Percentiles rank a stretch among this genome's conserved stretches.
phyloP scores from a whole-genome alignment of 2,888 invertebrate genomes.

The Drosophila nr. medialis region DNA sequence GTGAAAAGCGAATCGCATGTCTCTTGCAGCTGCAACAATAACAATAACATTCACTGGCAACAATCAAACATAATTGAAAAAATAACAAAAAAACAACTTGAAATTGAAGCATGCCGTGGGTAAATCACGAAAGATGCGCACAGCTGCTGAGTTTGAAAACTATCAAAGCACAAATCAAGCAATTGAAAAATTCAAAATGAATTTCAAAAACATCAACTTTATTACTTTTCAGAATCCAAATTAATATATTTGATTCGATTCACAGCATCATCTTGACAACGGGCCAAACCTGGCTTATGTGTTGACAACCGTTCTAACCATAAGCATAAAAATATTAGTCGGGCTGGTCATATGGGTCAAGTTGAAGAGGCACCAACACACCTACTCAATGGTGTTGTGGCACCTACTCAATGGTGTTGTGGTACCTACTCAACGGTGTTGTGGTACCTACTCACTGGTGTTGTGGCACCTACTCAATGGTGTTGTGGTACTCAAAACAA shows the following conservation, averaged over 20 bases:
- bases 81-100: slow-evolving; percentile 43
- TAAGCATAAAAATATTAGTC: too few species aligned
- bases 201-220: background rate
- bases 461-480: background rate
- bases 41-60: slow-evolving; percentile 32
- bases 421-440: background rate
- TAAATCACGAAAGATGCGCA: slow-evolving; percentile 3
- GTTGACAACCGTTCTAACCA: too few species aligned
- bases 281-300: too few species aligned
- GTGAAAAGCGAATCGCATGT: slow-evolving; percentile 45
- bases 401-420: background rate
- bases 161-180: too few species aligned
- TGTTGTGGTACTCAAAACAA: background rate
- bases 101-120: slow-evolving; percentile 31
- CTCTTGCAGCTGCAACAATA: slow-evolving; percentile 47
- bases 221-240: background rate
- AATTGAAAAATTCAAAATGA: too few species aligned
- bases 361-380: background rate
- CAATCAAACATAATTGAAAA: slow-evolving; percentile 55
- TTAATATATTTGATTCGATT: background rate
- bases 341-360: background rate
- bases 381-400: background rate
- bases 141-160: background rate
- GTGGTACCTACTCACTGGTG: background rate
- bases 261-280: background rate